Percentiles rank a stretch among this genome's conserved stretches.
Conservation (phyloP, 2,113 vertebrate species). For the Pheucticus melanocephalus region DNA sequence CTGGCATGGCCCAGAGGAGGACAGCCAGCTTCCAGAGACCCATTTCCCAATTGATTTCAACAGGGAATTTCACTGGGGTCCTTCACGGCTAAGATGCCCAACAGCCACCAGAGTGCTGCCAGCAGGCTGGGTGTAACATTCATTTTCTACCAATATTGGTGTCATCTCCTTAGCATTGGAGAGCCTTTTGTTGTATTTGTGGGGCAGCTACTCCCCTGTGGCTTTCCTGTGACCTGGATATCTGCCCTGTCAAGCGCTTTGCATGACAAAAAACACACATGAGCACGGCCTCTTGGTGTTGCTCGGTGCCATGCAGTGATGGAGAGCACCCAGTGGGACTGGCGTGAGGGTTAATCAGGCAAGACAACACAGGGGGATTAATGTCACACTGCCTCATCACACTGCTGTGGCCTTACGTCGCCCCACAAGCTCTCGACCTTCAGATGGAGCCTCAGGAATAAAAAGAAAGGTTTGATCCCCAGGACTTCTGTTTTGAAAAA, state of each 20-base stretch:
- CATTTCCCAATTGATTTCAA: not conserved
- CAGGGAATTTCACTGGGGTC: not conserved
- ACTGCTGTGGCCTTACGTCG: slow-evolving; percentile 27
- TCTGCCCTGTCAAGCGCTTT: slow-evolving; percentile 23
- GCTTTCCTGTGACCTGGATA: not conserved
- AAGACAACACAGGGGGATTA: slow-evolving; percentile 53
- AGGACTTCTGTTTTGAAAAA: slow-evolving; percentile 36
- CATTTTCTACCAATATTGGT: not conserved
- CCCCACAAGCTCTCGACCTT: slow-evolving; percentile 54
- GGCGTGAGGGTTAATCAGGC: slow-evolving; percentile 68
- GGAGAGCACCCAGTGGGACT: not conserved
- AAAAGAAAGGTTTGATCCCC: slow-evolving; percentile 77
- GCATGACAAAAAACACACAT: not conserved
- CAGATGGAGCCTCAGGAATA: slow-evolving; percentile 72
- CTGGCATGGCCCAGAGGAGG: not conserved
- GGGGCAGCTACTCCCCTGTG: not conserved
- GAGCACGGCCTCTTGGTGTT: not conserved
- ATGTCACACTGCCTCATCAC: slow-evolving; percentile 30
- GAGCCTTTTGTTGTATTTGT: not conserved
- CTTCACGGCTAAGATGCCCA: not conserved
- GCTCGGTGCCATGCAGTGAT: slow-evolving; percentile 51
- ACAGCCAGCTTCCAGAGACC: not conserved
- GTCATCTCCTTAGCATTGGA: not conserved
- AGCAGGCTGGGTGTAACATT: not conserved
- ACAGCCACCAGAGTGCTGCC: not conserved